Evolutionary conservation across 2,888 invertebrate species (phyloP).

Genomic region (Strigamia crassipes): DNA sequence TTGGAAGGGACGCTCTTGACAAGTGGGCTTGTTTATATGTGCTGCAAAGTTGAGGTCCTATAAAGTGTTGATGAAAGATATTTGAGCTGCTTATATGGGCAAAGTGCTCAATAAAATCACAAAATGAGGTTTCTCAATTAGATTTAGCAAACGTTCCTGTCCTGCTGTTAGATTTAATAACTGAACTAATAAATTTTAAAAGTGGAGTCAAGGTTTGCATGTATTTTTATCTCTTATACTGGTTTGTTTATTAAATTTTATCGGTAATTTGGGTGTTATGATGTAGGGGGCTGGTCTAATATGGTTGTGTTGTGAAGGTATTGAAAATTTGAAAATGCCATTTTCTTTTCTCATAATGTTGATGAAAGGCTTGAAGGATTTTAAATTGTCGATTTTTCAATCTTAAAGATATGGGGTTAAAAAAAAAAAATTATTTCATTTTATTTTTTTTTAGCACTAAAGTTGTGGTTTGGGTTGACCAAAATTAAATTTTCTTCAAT

Average conservation of each 20-base stretch:
- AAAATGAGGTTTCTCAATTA: constrained; percentile 31
- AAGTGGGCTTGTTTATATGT: constrained; percentile 28
- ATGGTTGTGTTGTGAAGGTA: background rate
- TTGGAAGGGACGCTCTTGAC: constrained; percentile 29
- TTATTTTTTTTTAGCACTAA: background rate
- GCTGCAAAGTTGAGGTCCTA: constrained; percentile 34
- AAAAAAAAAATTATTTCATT: too few species aligned
- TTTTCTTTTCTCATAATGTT: background rate
- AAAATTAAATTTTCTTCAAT: background rate
- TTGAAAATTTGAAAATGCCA: background rate
- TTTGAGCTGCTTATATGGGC: constrained; percentile 33
- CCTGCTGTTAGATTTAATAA: constrained; percentile 31
- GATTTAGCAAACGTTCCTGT: constrained; percentile 35
- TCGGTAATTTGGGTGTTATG: background rate
- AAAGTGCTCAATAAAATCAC: constrained; percentile 37
- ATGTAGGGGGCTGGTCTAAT: background rate
- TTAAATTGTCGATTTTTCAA: too few species aligned
- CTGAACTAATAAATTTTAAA: constrained; percentile 34
- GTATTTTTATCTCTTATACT: background rate
- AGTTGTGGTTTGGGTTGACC: background rate
- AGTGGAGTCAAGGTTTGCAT: background rate
- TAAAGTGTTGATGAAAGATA: constrained; percentile 39
- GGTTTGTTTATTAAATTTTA: constrained; percentile 31
- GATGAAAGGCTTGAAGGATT: too few species aligned
- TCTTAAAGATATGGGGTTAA: background rate